Base-by-base conservation (phyloP, 2,888 invertebrate genomes). In the Prenolepis imparis region DNA sequence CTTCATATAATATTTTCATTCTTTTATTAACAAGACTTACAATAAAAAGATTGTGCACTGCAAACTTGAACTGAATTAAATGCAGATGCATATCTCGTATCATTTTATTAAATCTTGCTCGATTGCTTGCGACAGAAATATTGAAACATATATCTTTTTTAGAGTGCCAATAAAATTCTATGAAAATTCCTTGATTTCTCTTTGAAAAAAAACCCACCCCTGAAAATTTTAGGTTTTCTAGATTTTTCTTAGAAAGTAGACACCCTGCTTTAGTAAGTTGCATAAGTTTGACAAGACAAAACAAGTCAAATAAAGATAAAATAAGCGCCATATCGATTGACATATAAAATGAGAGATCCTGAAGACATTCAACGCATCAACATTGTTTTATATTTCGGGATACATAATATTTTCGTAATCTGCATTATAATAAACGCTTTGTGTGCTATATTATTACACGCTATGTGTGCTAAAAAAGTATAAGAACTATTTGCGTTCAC, bases 391-490 rank as follows among this genome's bases (percentile, higher is more conserved):
- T 80, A 80, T 80, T 70, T 70, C 18, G 21, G 1, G 12, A 44
- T 68, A 78, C 78, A 52, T 52, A 68, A 68, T 78, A 21, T 36
- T 36, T 68, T 67, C 24, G 41, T 57, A 41, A 78, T 68, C 44
- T 32, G 78, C 21, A 28, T 32, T 77, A 77, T 64, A 32, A 28
- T 63, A 72, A 66, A 64, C 36, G 64, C 24, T 52, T 18, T 32
- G 57, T 12, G 12, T 67, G 36, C 44, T 59, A 48, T 28, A 28
- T 28, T 28, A 28, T 28, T 28, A 28, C 1, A 28, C 28, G 28
- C 28, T 28, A 28, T 28, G 28, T 28, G 28, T 28, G 28, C 28
- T 28, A 44, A 68, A 32, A 68, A 12, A 15, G 21, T 80, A 44
- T 41, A 78, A 70, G 41, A 24, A 21, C 70, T 80, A 48, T 9